Evolutionary conservation across 2,113 vertebrate genomes (phyloP), one percentile per base, ranked within the genome.

Genomic region (Nothoprocta pentlandii): DNA sequence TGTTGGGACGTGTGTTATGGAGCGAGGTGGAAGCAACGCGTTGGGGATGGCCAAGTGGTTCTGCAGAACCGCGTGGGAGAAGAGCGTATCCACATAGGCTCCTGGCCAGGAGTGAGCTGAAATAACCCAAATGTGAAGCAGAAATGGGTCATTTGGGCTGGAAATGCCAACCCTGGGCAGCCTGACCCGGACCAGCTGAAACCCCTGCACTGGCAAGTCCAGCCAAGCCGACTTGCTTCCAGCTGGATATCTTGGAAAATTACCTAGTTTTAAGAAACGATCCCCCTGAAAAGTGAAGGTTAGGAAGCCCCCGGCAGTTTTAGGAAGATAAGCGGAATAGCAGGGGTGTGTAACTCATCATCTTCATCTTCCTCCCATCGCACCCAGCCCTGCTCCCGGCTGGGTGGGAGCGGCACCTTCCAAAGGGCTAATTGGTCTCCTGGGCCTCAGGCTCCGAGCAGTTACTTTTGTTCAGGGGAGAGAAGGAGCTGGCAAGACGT

Each of bases 311-410:
- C 56, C 64, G 88, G 88, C 84, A 59, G 36, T 59, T 87, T 14
- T 49, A 61, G 39, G 36, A 64, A 76, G 68, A 84, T 74, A 49
- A 82, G 78, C 63, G 51, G 68, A 75, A 64, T 64, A 91, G 34
- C 74, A 84, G 36, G 84, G 88, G 42, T 21, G 74, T 69, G 92
- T 63, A 84, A 69, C 62, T 87, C 62, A 75, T 84, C 75, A 59
- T 79, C 79, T 80, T 9, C 68, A 63, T 80, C 68, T 75, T 69
- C 79, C 59, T 91, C 80, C 79, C 56, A 59, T 47, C 75, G 10
- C 64, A 87, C 56, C 56, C 74, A 87, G 73, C 78, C 67, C 4
- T 17, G 26, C 73, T 69, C 74, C 54, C 62, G 23, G 62, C 46
- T 25, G 51, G 68, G 13, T 79, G 67, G 36, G 42, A 80, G 36